Conservation (phyloP, 1,140 invertebrate genomes). For the Caenorhabditis elegans region WBcel235 BX284603.4:8308501-8309000, state of each 20-base stretch:
- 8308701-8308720: slow-evolving; percentile 26
- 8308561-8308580: slow-evolving; percentile 1
- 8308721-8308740: slow-evolving; percentile 12
- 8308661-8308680: background rate
- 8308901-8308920: too few relatives aligned
- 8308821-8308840: slow-evolving; percentile 10
- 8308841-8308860: background rate
- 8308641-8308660: background rate
- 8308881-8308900: slow-evolving; percentile 10
- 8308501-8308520: too few relatives aligned
- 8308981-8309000: too few relatives aligned
- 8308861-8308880: slow-evolving; percentile 5
- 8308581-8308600: background rate
- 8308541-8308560: background rate
- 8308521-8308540: too few relatives aligned
- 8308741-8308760: background rate
- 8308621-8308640: background rate
- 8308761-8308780: background rate
- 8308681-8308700: background rate
- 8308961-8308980: too few relatives aligned
- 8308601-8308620: background rate
- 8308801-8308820: slow-evolving; percentile 2
- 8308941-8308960: too few relatives aligned
- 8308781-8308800: background rate
- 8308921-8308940: background rate